phyloP scores from a whole-genome alignment of 2,888 invertebrate genomes.

The Pheosia gnoma region DNA sequence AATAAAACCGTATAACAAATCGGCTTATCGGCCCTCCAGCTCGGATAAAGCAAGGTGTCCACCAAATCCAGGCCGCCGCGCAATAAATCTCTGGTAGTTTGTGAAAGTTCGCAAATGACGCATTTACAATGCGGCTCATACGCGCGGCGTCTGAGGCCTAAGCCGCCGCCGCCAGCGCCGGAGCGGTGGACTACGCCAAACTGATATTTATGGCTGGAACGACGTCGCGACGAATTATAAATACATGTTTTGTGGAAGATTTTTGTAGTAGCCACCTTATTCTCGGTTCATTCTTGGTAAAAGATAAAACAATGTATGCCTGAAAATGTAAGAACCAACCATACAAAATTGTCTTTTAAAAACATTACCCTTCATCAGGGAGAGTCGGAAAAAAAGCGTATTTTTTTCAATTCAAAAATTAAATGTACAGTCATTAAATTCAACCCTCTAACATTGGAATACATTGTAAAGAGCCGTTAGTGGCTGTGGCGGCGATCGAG shows the following conservation, averaged over 20 bases:
- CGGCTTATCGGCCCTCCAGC: slow-evolving; percentile 31
- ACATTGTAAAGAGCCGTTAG: slow-evolving; percentile 26
- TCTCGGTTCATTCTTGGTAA: background rate
- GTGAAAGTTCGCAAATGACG: slow-evolving; percentile 66
- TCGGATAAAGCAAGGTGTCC: slow-evolving; percentile 61
- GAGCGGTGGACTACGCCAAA: slow-evolving; percentile 46
- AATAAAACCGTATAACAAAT: slow-evolving; percentile 31
- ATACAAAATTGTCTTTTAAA: background rate
- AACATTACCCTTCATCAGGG: background rate
- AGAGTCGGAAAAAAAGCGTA: background rate
- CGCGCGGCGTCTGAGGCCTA: slow-evolving; percentile 47
- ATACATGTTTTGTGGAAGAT: slow-evolving; percentile 42
- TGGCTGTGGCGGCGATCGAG: slow-evolving; percentile 58
- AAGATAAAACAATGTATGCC: too few relatives aligned
- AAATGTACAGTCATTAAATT: slow-evolving; percentile 44
- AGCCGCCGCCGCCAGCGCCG: slow-evolving; percentile 40
- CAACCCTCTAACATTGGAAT: slow-evolving; percentile 42
- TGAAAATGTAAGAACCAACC: too few relatives aligned
- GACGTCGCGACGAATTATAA: slow-evolving; percentile 45
- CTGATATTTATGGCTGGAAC: slow-evolving; percentile 75
- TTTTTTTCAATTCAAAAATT: slow-evolving; percentile 39
- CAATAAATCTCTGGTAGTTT: slow-evolving; percentile 57
- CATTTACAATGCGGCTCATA: slow-evolving; percentile 74
- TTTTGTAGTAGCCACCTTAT: slow-evolving; percentile 17
- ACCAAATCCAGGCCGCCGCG: slow-evolving; percentile 45